These are phyloP conservation scores for Acanthurus tractus DNA, from an alignment of 2,797 vertebrate species.

Conservation along the genomic window DNA sequence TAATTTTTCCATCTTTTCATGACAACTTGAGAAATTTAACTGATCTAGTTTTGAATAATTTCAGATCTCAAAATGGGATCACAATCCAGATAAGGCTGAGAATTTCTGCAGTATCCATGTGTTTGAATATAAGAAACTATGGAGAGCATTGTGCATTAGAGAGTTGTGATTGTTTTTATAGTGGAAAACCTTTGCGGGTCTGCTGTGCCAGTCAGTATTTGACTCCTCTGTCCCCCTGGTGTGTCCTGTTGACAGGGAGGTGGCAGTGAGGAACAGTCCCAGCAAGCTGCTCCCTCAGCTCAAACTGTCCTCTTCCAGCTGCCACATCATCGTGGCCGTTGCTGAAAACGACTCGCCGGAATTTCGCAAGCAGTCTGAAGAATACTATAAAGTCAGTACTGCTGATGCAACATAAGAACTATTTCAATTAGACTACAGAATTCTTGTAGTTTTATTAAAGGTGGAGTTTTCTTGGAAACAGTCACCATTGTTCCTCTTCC, in stretches of 20 bases:
- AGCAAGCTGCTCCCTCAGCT: conserved; percentile 73
- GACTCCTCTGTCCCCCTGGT: conserved; percentile 36
- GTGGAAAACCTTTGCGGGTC: neutral
- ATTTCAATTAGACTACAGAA: neutral
- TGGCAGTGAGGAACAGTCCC: conserved; percentile 92
- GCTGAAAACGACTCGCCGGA: conserved; percentile 93
- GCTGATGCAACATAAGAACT: neutral
- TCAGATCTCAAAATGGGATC: neutral
- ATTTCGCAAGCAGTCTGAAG: conserved; percentile 89
- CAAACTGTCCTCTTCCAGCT: conserved; percentile 64
- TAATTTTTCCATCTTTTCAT: neutral
- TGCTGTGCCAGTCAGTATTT: conserved; percentile 50
- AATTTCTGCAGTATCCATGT: neutral
- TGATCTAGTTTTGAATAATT: neutral
- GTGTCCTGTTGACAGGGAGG: conserved; percentile 85
- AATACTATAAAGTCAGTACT: conserved; percentile 88
- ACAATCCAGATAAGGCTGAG: neutral
- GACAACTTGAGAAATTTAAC: neutral
- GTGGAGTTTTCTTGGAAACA: neutral
- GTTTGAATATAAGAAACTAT: conserved; percentile 1
- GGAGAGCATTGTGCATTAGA: neutral
- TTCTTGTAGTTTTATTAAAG: neutral
- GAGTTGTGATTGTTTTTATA: neutral
- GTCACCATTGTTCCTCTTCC: neutral
- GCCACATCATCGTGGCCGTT: conserved; percentile 85